Conservation (phyloP, 23 tunicate species). For the Clavelina lepadiformis region DNA sequence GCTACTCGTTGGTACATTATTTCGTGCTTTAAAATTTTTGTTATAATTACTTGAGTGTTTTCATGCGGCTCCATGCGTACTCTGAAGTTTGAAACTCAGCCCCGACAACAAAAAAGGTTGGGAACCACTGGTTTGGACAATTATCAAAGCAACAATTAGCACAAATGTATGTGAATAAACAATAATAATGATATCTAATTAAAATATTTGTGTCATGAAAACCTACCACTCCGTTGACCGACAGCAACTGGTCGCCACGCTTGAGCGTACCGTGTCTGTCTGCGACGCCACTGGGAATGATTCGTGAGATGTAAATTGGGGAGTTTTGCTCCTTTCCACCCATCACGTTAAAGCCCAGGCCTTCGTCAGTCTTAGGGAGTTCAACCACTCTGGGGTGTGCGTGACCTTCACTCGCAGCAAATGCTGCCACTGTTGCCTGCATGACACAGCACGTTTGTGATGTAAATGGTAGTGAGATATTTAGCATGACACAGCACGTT, state of each 20-base stretch:
- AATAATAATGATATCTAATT: not conserved
- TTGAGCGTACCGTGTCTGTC: constrained; percentile 90
- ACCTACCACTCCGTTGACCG: constrained; percentile 93
- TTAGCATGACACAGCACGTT: too few relatives aligned
- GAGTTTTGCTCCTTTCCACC: constrained; percentile 97
- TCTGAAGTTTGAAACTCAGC: too few relatives aligned
- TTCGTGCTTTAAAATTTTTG: too few relatives aligned
- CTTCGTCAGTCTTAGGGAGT: constrained; percentile 95
- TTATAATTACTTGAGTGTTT: too few relatives aligned
- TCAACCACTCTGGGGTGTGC: constrained; percentile 94
- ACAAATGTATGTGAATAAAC: too few relatives aligned
- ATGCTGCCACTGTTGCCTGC: constrained; percentile 98
- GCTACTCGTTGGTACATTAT: too few relatives aligned
- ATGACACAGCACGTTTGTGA: too few relatives aligned
- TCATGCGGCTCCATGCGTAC: too few relatives aligned
- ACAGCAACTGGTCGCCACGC: constrained; percentile 95
- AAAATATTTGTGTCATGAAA: not conserved
- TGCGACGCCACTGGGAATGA: constrained; percentile 94
- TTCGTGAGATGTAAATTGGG: constrained; percentile 88
- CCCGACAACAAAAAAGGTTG: too few relatives aligned
- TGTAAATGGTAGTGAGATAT: too few relatives aligned
- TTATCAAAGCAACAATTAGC: not conserved
- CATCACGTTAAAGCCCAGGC: constrained; percentile 97
- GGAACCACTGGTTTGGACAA: too few relatives aligned
- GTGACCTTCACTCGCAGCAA: constrained; percentile 99